Base-by-base conservation (phyloP, 2,113 vertebrate species). In the Trematocara zebra region DNA sequence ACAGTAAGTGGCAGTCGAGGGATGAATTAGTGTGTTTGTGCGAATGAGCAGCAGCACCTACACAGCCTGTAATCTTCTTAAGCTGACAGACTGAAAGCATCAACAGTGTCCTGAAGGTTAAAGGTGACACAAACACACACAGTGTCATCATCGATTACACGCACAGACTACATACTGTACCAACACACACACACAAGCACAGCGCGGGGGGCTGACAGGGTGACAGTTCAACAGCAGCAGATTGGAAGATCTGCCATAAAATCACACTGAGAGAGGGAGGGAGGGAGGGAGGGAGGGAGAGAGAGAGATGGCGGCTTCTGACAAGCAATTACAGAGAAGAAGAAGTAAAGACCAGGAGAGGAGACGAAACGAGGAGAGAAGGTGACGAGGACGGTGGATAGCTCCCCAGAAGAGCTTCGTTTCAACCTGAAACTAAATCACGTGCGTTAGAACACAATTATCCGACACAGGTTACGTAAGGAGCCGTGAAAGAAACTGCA, bases 31-130 rank as follows among this genome's bases (percentile, higher is more conserved):
- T 31, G 69, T 53, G 44, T 49, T 53, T 69, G 47, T 82, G 35
- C 1, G 54, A 52, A 74, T 26, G 54, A 28, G 14, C 69, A 28
- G 31, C 67, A 82, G 59, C 37, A 82, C 44, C 47, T 35, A 56
- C 57, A 42, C 72, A 74, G 44, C 20, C 49, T 74, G 82, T 83
- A 83, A 85, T 88, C 80, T 83, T 80, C 76, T 7, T 76, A 83
- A 12, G 59, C 59, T 85, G 80, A 82, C 82, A 80, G 42, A 9
- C 69, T 85, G 85, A 90, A 54, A 90, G 85, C 83, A 47, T 83
- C 83, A 61, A 40, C 56, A 47, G 51, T 69, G 69, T 18, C 18
- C 14, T 23, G 8, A 10, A 87, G 79, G 69, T 85, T 11, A 85
- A 33, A 74, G 76, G 84, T 80, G 26, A 47, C 52, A 72, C 79